Evolutionary conservation across 2,113 vertebrate species (phyloP), one percentile per base, ranked within the genome.

Genomic region (Emydocephalus ijimae): DNA sequence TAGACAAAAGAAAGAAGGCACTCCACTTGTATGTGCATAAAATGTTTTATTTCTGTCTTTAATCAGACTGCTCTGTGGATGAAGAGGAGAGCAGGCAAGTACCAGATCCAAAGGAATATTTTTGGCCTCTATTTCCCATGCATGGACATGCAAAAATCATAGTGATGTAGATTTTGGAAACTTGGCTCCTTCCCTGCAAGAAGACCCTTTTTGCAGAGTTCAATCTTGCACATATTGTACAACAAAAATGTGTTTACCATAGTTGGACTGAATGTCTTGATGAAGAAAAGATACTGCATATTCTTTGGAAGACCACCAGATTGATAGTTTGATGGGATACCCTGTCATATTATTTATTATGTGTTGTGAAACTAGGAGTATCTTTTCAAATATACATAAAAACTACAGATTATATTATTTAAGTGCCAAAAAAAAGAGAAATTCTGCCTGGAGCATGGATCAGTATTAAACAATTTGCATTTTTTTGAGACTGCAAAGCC

Each of bases 71-170:
- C 92, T 61, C 95, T 91, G 26, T 95, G 96, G 87, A 88, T 96
- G 54, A 96, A 92, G 81, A 96, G 85, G 10, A 96, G 94, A 52
- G 96, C 93, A 0, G 85, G 96, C 11, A 87, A 93, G 0, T 97
- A 97, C 92, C 91, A 96, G 34, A 87, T 97, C 18, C 95, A 96
- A n/a, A 96, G 96, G 55, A 74, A 87, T 89, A 85, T 91, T 4
- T 96, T 93, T 0, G 96, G 96, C 10, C 2, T 94, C 1, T 96
- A 97, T 86, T 96, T 97, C 93, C 97, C 97, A 2, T 96, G 97
- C 6, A 90, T 52, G 89, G 95, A 90, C 91, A 92, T 92, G 5
- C 14, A 0, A 0, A 8, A 81, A 69, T 15, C 24, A 12, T 18
- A n/a, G 54, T 0, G 18, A 91, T 14, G 48, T 34, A 29, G 56